Evolutionary conservation across 2,888 invertebrate genomes (phyloP), one percentile per base, ranked within the genome.

Genomic region (Choreutis nemorana): DNA sequence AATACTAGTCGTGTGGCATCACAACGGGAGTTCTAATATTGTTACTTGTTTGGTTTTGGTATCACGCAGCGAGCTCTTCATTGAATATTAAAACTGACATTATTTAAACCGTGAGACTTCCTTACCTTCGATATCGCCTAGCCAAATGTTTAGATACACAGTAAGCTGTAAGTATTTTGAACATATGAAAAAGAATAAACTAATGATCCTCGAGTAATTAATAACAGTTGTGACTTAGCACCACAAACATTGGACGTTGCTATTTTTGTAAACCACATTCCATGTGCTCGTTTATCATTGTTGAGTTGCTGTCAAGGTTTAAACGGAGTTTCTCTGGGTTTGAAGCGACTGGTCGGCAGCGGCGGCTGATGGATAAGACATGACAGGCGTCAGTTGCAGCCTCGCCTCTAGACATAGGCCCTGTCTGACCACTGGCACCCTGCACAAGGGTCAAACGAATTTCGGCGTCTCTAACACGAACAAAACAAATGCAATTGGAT

Each of bases 1-100:
- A 66, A 62, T 56, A 55, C 48, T 45, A 45, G 73, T 59, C 75
- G 71, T 64, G 73, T 70, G 77, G 53, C 68, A 54, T 55, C 71
- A 45, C 75, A 50, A 59, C 70, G 59, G 72, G 77, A 62, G 66
- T 55, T 56, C 64, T 58, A 55, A 70, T 71, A 67, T 63, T 60
- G 56, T 62, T 45, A 45, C 48, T 9, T 10, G 14, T 34, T 40
- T 49, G 43, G 55, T 45, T 50, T 44, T 45, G 49, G 45, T 52
- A 53, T 50, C 58, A 55, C 55, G 56, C 62, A 41, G 59, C 41
- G 45, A 49, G 44, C 40, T 41, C 58, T 61, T 54, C 49, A 55
- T 52, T 46, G 48, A 56, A 51, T 57, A 63, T 67, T 58, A 56
- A 65, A 58, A 46, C 46, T 36, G 44, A 46, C 50, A 48, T 58